phyloP scores from a whole-genome alignment of 1,140 invertebrate genomes.

The Bombus polaris region DNA sequence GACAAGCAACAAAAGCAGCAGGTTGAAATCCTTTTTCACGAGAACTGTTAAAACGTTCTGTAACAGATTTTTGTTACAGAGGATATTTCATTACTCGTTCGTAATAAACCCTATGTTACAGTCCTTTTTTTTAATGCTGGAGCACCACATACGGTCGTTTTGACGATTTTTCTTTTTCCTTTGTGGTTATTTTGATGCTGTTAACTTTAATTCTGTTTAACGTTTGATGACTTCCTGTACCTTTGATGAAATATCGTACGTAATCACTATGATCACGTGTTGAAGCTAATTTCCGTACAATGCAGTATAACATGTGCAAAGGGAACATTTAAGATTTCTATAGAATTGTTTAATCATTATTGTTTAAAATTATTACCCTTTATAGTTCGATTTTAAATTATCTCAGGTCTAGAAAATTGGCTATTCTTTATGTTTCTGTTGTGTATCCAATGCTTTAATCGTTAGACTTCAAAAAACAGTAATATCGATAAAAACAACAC shows the following conservation, averaged over 20 bases:
- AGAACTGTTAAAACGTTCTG: background rate
- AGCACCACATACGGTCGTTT: background rate
- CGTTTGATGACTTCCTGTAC: background rate
- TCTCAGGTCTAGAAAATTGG: background rate
- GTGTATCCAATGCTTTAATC: no score
- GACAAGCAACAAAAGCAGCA: background rate
- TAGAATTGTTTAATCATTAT: no score
- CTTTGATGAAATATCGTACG: background rate
- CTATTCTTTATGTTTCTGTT: background rate
- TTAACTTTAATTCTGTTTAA: background rate
- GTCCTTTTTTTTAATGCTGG: no score
- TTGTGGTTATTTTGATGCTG: no score
- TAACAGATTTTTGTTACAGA: background rate
- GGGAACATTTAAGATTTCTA: no score
- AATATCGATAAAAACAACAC: background rate
- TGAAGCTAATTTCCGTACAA: no score
- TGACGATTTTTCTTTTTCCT: background rate
- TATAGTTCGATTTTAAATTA: background rate
- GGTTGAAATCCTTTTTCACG: background rate
- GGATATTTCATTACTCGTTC: background rate
- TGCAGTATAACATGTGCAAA: no score
- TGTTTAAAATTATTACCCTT: no score
- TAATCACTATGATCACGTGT: no score
- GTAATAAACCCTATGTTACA: background rate
- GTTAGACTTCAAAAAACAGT: no score